Conservation (phyloP, 1,140 invertebrate genomes). For the Drosophila miranda region DNA sequence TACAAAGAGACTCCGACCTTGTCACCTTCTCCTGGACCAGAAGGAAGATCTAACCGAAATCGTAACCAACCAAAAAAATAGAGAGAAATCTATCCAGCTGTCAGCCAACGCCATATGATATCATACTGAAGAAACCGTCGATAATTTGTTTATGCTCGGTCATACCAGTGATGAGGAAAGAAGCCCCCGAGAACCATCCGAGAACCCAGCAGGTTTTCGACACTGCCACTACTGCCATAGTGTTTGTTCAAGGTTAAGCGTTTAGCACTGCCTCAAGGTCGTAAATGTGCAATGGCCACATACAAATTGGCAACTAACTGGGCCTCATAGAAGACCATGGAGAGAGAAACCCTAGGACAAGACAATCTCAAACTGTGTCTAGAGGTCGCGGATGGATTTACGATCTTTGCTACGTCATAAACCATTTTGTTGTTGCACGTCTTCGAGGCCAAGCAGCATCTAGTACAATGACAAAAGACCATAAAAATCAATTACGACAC, state of each 20-base stretch:
- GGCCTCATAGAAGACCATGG: conserved; percentile 13
- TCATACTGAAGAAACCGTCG: conserved; percentile 63
- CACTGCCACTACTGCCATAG: not conserved
- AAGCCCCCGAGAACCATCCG: not conserved
- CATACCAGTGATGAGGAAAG: conserved; percentile 31
- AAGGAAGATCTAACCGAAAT: conserved; percentile 21
- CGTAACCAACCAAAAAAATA: conserved; percentile 16
- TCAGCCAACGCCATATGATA: conserved; percentile 58
- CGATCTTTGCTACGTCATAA: conserved; percentile 58
- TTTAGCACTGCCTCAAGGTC: conserved; percentile 51
- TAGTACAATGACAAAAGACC: conserved; percentile 67
- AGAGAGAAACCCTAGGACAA: not conserved
- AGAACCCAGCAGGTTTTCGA: conserved; percentile 22
- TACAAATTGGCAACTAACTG: conserved; percentile 69
- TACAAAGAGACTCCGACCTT: conserved; percentile 46
- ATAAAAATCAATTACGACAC: conserved; percentile 81
- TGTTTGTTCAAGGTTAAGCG: conserved; percentile 48
- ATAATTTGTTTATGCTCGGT: conserved; percentile 74
- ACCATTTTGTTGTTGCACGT: conserved; percentile 27
- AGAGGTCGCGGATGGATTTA: conserved; percentile 50
- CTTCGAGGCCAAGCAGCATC: conserved; percentile 47
- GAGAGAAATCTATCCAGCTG: conserved; percentile 21
- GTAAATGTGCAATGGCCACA: conserved; percentile 50
- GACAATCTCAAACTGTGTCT: conserved; percentile 18
- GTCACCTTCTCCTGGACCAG: conserved; percentile 51